These are phyloP conservation scores for Gonocerus acuteangulatus DNA, from an alignment of 2,888 invertebrate genomes.

Conservation along the genomic window DNA sequence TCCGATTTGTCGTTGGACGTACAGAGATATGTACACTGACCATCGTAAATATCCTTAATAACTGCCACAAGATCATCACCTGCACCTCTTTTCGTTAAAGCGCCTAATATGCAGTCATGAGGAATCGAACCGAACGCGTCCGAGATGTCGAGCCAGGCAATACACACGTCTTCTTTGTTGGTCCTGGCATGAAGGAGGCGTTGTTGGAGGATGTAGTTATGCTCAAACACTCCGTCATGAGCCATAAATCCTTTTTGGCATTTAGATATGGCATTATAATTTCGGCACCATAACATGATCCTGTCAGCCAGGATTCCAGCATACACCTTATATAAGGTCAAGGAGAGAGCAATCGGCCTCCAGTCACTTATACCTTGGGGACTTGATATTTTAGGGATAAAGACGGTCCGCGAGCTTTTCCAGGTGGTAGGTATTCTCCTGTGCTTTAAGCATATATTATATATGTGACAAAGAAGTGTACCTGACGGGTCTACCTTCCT, in stretches of 20 bases:
- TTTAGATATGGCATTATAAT: not conserved
- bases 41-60: not conserved
- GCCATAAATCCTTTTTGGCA: not conserved
- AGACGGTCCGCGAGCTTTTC: not conserved
- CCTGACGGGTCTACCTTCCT: no score
- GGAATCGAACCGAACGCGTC: constrained; percentile 25
- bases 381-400: not conserved
- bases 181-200: not conserved
- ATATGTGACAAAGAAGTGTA: no score
- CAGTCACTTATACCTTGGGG: not conserved
- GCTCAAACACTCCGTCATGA: not conserved
- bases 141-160: constrained; percentile 24
- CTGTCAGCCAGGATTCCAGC: not conserved
- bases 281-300: not conserved
- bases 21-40: not conserved
- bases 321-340: not conserved
- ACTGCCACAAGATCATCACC: constrained; percentile 9
- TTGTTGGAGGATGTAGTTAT: not conserved
- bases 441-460: not conserved
- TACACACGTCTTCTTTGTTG: not conserved
- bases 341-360: not conserved
- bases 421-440: not conserved
- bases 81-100: not conserved
- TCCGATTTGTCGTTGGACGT: not conserved
- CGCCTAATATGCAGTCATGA: not conserved